These are phyloP conservation scores for Cydia pomonella DNA, from an alignment of 1,140 invertebrate species.

Conservation along the genomic window DNA sequence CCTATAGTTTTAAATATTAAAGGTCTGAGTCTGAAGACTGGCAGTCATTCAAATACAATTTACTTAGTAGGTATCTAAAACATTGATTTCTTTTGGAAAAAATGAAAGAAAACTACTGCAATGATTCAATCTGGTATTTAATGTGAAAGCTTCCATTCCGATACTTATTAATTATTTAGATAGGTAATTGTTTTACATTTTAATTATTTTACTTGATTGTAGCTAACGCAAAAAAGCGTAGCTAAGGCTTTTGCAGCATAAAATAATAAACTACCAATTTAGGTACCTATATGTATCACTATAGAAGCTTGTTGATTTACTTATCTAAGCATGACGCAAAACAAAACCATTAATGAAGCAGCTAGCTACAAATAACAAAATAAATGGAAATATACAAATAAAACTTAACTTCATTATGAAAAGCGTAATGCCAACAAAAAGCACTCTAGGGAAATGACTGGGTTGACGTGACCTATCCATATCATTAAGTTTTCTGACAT, in stretches of 20 bases:
- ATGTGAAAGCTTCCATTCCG: slow-evolving; percentile 1
- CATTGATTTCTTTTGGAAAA: background rate
- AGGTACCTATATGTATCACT: background rate
- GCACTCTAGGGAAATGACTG: background rate
- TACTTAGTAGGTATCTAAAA: too few relatives aligned
- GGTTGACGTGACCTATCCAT: background rate
- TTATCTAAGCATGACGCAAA: slow-evolving; percentile 30
- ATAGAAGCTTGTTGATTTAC: slow-evolving; percentile 19
- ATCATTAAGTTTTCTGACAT: background rate
- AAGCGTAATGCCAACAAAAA: slow-evolving; percentile 20
- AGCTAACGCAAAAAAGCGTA: slow-evolving; percentile 8
- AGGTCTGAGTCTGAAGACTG: too few relatives aligned
- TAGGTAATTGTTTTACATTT: background rate
- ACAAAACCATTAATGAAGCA: background rate
- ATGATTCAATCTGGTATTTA: background rate
- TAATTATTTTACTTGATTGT: background rate
- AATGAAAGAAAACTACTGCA: background rate
- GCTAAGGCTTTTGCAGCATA: background rate
- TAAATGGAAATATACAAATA: slow-evolving; percentile 22
- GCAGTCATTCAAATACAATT: too few relatives aligned
- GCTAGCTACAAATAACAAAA: slow-evolving; percentile 14
- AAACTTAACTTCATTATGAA: background rate
- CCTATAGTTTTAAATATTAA: too few relatives aligned
- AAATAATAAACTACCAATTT: background rate
- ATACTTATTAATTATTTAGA: background rate